Evolutionary conservation across 1,140 invertebrate species (phyloP).

Genomic region (Trissolcus basalis): DNA sequence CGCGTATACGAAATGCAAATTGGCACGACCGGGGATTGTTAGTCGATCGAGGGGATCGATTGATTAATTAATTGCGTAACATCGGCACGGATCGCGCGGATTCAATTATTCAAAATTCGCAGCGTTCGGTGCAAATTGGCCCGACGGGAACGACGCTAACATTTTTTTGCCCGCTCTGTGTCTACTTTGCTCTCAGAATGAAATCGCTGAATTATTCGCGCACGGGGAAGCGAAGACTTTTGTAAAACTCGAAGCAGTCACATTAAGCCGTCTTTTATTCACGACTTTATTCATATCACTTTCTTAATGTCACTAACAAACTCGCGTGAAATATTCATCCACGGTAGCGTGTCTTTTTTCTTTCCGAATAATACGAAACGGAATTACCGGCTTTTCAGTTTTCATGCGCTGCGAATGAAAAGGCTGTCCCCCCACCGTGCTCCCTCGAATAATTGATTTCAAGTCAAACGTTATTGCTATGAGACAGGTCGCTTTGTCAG

Average conservation of each 20-base stretch:
- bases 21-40: too few relatives aligned
- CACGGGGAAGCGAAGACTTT: slow-evolving; percentile 11
- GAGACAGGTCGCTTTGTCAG: slow-evolving; percentile 35
- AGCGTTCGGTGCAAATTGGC: slow-evolving; percentile 8
- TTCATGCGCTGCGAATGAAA: slow-evolving; percentile 25
- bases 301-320: slow-evolving; percentile 46
- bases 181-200: slow-evolving; percentile 11
- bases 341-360: slow-evolving; percentile 9
- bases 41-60: too few relatives aligned
- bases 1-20: too few relatives aligned
- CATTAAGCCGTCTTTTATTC: slow-evolving; percentile 44
- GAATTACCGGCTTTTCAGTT: slow-evolving; percentile 6
- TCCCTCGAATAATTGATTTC: slow-evolving; percentile 40
- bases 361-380: background rate
- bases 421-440: background rate
- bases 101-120: slow-evolving; percentile 27
- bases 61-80: slow-evolving; percentile 29
- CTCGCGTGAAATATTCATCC: slow-evolving; percentile 28
- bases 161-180: background rate
- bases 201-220: slow-evolving; percentile 42
- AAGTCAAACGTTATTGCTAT: slow-evolving; percentile 33
- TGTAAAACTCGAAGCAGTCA: slow-evolving; percentile 41
- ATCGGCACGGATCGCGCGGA: background rate
- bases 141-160: background rate
- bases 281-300: slow-evolving; percentile 47